Conservation (phyloP, 2,113 vertebrate species). For the Atlantisia rogersi region DNA sequence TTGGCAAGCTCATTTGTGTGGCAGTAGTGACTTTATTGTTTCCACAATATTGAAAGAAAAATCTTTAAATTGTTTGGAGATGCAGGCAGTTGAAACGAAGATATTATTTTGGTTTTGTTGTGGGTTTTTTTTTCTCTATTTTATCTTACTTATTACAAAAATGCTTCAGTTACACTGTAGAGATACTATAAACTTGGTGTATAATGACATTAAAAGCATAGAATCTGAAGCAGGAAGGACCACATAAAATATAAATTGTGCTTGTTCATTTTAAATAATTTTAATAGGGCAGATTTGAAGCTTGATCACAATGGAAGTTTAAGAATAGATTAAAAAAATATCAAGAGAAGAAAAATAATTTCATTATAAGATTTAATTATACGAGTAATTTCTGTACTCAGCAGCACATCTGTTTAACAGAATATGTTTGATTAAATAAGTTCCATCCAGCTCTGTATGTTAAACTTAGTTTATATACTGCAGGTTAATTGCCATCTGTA, state of each 20-base stretch:
- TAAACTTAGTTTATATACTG: background rate
- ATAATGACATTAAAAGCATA: background rate
- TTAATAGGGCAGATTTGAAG: background rate
- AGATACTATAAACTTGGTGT: background rate
- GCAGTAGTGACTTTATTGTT: background rate
- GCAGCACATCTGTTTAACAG: background rate
- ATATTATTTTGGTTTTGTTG: background rate
- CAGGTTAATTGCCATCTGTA: constrained; percentile 27
- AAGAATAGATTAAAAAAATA: background rate
- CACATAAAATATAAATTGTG: background rate
- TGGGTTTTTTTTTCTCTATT: background rate
- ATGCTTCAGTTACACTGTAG: background rate
- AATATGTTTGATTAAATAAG: constrained; percentile 22
- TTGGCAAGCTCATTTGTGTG: background rate
- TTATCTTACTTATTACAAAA: background rate
- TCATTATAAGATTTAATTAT: background rate
- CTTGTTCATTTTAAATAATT: constrained; percentile 8
- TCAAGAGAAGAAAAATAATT: background rate
- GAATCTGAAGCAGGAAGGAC: background rate
- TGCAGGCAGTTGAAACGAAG: background rate
- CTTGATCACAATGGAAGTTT: background rate
- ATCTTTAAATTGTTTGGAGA: background rate
- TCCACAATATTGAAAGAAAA: background rate
- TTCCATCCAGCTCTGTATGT: background rate
- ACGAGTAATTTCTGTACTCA: background rate